Percentiles rank a stretch among this genome's conserved stretches.
Conservation (phyloP, 1,140 invertebrate genomes). For the Yoshiicerus persimilis region DNA sequence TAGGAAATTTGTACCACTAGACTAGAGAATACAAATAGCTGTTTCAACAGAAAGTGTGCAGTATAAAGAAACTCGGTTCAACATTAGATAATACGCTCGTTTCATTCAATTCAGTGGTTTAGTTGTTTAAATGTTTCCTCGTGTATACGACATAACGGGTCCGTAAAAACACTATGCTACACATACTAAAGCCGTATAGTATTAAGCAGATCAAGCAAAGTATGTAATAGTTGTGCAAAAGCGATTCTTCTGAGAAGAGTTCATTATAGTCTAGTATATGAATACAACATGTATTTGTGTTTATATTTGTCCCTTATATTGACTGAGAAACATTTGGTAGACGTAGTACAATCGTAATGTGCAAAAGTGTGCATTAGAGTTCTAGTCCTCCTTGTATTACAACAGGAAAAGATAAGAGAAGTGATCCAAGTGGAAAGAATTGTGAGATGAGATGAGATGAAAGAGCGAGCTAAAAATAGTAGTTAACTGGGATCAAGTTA, state of each 20-base stretch:
- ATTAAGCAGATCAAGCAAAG: neutral
- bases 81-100: neutral
- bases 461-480: conserved; percentile 19
- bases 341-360: neutral
- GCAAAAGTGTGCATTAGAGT: neutral
- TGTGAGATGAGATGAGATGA: conserved; percentile 14
- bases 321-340: neutral
- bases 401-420: conserved; percentile 2
- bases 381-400: neutral
- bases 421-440: conserved; percentile 12
- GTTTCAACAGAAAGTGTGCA: no score
- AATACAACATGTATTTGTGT: neutral
- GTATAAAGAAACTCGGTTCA: no score
- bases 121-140: neutral
- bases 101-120: neutral
- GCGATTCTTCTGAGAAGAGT: no score
- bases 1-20: no score
- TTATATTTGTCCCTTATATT: neutral
- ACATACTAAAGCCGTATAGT: neutral
- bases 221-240: no score
- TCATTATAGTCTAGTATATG: no score
- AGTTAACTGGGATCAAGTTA: conserved; percentile 16
- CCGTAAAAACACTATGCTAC: neutral
- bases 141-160: neutral
- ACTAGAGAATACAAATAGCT: no score